Conservation (phyloP, 2,888 invertebrate genomes). For the Campopleginae sp. region DNA sequence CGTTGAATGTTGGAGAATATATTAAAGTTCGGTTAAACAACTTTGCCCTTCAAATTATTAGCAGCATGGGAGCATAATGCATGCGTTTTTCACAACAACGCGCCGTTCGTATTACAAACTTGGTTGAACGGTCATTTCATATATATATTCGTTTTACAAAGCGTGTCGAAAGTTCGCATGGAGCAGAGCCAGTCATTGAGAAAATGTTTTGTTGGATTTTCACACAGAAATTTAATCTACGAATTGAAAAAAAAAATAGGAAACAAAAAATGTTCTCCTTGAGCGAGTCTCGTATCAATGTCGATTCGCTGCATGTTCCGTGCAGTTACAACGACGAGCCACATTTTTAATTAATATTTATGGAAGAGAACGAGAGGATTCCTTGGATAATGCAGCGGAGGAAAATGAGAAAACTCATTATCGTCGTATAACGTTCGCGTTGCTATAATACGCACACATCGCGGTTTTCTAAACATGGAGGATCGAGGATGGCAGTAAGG, state of each 20-base stretch:
- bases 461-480: slow-evolving; percentile 20
- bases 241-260: neutral
- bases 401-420: slow-evolving; percentile 58
- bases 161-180: neutral
- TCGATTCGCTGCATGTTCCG: neutral
- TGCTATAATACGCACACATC: slow-evolving; percentile 20
- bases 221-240: neutral
- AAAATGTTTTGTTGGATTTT: neutral
- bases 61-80: neutral
- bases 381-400: neutral
- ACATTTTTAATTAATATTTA: slow-evolving; percentile 52
- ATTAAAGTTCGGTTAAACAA: slow-evolving; percentile 8
- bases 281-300: neutral
- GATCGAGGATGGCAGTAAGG: slow-evolving; percentile 57
- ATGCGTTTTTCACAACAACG: neutral
- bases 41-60: neutral
- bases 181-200: neutral
- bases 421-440: slow-evolving; percentile 41
- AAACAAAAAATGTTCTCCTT: no score
- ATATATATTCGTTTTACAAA: neutral
- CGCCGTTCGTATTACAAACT: neutral
- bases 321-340: slow-evolving; percentile 31
- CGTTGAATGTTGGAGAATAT: slow-evolving; percentile 9
- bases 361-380: slow-evolving; percentile 28
- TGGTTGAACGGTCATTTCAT: neutral